Conservation (phyloP, 2,797 vertebrate genomes). For the Hippopotamyrus pictus region DNA sequence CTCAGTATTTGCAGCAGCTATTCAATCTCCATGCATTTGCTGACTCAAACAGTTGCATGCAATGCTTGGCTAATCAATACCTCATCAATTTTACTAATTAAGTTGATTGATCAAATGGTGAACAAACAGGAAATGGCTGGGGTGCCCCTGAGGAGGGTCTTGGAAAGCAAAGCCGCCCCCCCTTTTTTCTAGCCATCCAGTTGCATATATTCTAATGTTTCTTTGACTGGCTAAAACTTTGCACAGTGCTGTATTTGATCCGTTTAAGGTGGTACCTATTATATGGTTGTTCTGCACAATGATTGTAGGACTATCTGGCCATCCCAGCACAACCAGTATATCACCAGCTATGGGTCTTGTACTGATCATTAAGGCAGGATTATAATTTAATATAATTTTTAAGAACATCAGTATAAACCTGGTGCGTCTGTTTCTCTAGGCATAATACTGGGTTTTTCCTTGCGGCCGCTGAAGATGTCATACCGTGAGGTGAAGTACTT, state of each 20-base stretch:
- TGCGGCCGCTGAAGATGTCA: conserved; percentile 82
- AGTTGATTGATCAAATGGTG: background rate
- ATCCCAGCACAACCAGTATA: background rate
- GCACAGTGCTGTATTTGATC: background rate
- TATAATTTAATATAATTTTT: background rate
- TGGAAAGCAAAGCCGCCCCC: background rate
- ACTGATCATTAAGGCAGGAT: background rate
- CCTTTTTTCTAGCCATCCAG: background rate
- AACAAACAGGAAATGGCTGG: background rate
- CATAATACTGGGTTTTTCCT: conserved; percentile 79
- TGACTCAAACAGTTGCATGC: background rate
- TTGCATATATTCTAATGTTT: background rate
- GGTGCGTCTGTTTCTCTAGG: conserved; percentile 54
- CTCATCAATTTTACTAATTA: background rate
- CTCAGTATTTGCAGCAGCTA: background rate
- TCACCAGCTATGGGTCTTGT: background rate
- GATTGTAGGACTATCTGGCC: background rate
- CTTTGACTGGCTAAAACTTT: background rate
- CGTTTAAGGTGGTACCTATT: background rate
- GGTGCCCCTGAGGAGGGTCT: background rate
- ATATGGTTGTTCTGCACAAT: background rate
- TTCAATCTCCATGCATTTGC: background rate
- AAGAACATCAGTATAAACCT: background rate
- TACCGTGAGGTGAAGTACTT: conserved; percentile 94
- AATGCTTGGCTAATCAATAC: background rate